A percentile compares a stretch with the other conserved stretches of the same genome.
Evolutionary conservation across 2,888 invertebrate genomes (phyloP).

Genomic region (Ophion ellenae): DNA sequence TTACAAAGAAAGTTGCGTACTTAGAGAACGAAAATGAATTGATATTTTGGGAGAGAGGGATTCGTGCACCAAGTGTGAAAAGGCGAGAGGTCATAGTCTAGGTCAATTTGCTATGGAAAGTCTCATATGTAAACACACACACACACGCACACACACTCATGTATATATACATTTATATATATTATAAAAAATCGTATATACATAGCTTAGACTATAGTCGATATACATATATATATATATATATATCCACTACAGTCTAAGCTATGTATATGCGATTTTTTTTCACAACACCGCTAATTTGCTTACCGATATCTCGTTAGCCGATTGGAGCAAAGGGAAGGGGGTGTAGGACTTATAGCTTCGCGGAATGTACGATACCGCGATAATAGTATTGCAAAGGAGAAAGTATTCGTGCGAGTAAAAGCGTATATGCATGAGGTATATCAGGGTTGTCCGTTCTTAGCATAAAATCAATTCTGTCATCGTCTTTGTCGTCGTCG

Average conservation of each 20-base stretch:
- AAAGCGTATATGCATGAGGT: background rate
- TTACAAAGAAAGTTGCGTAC: background rate
- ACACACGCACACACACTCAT: background rate
- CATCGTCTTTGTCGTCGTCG: background rate
- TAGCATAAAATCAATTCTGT: background rate
- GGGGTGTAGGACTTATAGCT: conserved; percentile 52
- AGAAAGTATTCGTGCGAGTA: background rate
- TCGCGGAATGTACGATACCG: conserved; percentile 9
- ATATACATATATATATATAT: background rate
- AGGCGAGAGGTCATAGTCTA: background rate
- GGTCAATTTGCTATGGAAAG: conserved; percentile 5
- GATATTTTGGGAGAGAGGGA: background rate
- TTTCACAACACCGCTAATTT: conserved; percentile 71
- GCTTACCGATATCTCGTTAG: conserved; percentile 79
- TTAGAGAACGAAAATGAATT: background rate
- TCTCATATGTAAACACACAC: background rate
- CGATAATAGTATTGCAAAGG: background rate
- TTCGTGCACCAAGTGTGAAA: background rate
- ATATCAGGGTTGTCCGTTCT: background rate
- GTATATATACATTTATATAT: too few species aligned
- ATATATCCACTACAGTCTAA: background rate
- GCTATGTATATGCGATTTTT: conserved; percentile 32
- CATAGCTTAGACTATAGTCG: too few species aligned
- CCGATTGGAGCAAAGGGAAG: conserved; percentile 37
- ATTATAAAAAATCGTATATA: too few species aligned